Base-by-base conservation (phyloP, 2,113 vertebrate species). In the Micromys minutus region DNA sequence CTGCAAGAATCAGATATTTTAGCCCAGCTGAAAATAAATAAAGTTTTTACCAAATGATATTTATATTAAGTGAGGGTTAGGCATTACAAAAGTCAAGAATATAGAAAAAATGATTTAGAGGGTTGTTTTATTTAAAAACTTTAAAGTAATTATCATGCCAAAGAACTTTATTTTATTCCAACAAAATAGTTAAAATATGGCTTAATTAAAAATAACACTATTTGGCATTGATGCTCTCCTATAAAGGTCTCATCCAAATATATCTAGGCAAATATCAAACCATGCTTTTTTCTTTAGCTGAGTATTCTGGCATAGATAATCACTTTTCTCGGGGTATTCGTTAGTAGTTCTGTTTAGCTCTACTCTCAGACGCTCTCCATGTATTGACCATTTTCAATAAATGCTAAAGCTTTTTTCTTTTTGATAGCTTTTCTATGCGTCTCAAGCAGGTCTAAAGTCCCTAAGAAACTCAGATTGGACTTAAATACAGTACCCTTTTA, bases 161-260 rank as follows among this genome's bases (percentile, higher is more conserved):
- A 93, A 76, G 22, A 50, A 71, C 36, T 89, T 52, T 81, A 5
- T 93, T 90, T 93, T 86, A 81, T 55, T 12, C 61, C 29, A 65
- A 31, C 85, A 89, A 93, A 94, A 92, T 75, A 3, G 92, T 92
- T 94, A 81, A 87, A 92, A 67, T 59, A 92, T 72, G 26, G n/a
- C 61, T 93, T 96, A 91, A 75, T 95, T 95, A 29, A 83, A 96
- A 79, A 31, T 55, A 90, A 52, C 34, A 85, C 31, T 80, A 90
- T 93, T 87, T 96, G 90, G 71, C 69, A 96, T 80, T 85, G 36
- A 69, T 85, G 4, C 16, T 77, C 8, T 94, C 10, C 50, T 90
- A 7, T 45, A 94, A 94, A 90, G 63, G 29, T 90, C 75, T 81
- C 31, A 88, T 85, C 84, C 52, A 88, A 95, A 94, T 92, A 87